These are phyloP conservation scores for Ciconia nigra DNA, from an alignment of 2,797 vertebrate species.

Conservation along the genomic window DNA sequence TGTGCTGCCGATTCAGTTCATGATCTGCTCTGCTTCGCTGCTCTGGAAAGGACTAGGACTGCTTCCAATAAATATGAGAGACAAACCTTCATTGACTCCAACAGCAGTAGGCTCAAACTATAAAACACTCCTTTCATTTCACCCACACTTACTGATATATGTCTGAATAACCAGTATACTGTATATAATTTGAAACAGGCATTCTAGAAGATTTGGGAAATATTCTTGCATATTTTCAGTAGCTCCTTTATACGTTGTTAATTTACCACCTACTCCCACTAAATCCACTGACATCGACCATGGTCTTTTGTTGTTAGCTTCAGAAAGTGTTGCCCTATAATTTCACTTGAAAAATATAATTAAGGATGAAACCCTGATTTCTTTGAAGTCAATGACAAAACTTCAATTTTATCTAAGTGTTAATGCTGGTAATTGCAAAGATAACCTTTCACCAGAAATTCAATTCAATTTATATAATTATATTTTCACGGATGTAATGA, in stretches of 20 bases:
- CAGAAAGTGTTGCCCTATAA: neutral
- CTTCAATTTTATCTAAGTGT: neutral
- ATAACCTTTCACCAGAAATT: neutral
- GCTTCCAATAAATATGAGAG: neutral
- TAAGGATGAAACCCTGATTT: neutral
- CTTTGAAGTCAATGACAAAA: neutral
- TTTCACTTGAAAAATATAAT: neutral
- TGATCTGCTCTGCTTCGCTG: neutral
- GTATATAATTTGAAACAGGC: neutral
- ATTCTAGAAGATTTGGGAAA: neutral
- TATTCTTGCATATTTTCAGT: neutral
- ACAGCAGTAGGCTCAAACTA: neutral
- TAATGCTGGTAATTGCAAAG: neutral
- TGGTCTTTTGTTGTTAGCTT: neutral
- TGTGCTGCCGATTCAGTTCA: neutral
- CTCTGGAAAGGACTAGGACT: neutral
- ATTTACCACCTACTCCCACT: neutral
- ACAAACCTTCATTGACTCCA: neutral
- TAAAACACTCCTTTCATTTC: neutral
- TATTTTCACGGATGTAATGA: neutral
- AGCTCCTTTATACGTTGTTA: neutral
- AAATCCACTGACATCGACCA: neutral
- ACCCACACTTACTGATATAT: neutral
- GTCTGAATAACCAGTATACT: neutral
- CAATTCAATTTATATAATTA: neutral